Conservation (phyloP, 1,140 invertebrate genomes). For the Papilio polytes region DNA sequence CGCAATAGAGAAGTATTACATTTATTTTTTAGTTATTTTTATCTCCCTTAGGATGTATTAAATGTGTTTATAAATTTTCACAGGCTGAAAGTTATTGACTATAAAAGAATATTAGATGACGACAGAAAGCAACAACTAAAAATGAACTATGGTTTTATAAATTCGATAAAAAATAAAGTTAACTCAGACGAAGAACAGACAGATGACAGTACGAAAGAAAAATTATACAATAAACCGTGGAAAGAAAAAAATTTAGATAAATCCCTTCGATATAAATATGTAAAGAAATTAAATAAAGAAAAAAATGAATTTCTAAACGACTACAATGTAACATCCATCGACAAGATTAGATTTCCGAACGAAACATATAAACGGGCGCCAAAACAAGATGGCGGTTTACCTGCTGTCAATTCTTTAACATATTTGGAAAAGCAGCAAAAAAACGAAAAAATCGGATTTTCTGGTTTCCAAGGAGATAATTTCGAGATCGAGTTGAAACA, state of each 20-base stretch:
- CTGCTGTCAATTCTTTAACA: conserved; percentile 13
- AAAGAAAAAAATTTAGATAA: not conserved
- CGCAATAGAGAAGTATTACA: conserved; percentile 52
- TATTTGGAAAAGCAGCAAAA: not conserved
- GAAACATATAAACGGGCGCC: not conserved
- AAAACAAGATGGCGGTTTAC: conserved; percentile 33
- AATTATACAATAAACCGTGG: not conserved
- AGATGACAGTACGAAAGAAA: not conserved
- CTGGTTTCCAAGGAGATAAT: not conserved
- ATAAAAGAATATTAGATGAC: conserved; percentile 47
- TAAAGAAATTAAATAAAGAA: not conserved
- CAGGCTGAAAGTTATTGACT: conserved; percentile 62
- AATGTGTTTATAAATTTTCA: conserved; percentile 17
- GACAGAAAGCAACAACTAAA: not conserved
- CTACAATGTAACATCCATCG: not conserved
- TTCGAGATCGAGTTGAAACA: not conserved
- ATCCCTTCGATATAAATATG: not conserved
- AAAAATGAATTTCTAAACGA: not conserved
- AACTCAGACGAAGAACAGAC: not conserved
- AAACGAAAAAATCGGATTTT: not conserved
- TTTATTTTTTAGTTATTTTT: not conserved
- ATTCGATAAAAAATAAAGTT: not conserved
- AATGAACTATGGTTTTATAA: not conserved
- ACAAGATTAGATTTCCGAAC: conserved; percentile 5
- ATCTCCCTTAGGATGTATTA: not conserved